Base-by-base conservation (phyloP, 1,140 invertebrate species). In the Thaumatotibia leucotreta region DNA sequence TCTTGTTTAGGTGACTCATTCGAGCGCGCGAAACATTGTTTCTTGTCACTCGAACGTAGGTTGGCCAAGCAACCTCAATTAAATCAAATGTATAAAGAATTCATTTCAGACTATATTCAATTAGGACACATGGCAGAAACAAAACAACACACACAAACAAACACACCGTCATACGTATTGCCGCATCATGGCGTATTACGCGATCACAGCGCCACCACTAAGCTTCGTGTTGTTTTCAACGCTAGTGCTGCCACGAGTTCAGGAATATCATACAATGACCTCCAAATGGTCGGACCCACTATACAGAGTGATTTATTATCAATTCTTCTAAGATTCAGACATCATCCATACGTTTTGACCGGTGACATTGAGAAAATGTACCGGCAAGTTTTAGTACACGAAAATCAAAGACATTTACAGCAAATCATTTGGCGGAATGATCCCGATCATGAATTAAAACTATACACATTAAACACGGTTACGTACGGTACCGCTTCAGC, bases 311-410 rank as follows among this genome's bases (percentile, higher is more conserved):
- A 89, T 35, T 49, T 91, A 8, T 68, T 78, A 27, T 62, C 68
- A 6, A 74, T 87, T 88, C 32, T 35, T 11, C 10, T 35, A 11
- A 9, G 32, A 35, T 35, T 35, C n/a, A 9, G 32, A 11, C 32
- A 35, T 11, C 32, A 35, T 10, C 32, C 10, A 3, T 35, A 35
- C 10, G 32, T 35, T 3, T 11, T 35, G 24, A 65, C 71, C 4
- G 76, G 73, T 1, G 86, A 91, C 67, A 76, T 88, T 6, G 65
- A 66, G 9, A 79, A 86, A 70, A 89, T 90, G 81, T 91, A 83
- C 61, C 58, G 83, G 4, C 80, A 86, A 69, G 75, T 91, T 5
- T 9, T 65, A n/a, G 63, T 89, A 17, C 9, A 67, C 45, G 17
- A 64, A 29, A 64, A 80, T 29, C 67, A 84, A 63, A 27, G 45